These are phyloP conservation scores for Cephus sareptanus DNA, from an alignment of 2,888 invertebrate genomes.

Conservation along the genomic window DNA sequence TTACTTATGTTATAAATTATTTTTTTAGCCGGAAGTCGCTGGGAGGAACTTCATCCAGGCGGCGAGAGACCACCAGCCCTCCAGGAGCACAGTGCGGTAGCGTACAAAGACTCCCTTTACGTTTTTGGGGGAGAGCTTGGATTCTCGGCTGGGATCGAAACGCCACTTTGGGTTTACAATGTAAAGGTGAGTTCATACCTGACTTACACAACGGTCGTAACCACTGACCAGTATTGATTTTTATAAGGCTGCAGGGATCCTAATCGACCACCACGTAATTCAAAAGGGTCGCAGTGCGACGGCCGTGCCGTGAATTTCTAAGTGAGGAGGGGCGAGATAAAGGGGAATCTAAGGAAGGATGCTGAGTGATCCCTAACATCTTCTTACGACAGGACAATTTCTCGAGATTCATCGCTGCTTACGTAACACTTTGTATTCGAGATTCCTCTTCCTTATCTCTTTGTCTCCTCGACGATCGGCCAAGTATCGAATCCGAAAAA, in stretches of 20 bases:
- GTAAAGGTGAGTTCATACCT: conserved; percentile 70
- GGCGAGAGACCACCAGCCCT: conserved; percentile 82
- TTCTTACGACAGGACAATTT: too few relatives aligned
- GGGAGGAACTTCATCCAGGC: conserved; percentile 78
- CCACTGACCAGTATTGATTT: not conserved
- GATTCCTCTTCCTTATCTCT: too few relatives aligned
- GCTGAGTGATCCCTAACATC: too few relatives aligned
- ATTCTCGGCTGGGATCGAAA: conserved; percentile 80
- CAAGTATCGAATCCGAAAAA: too few relatives aligned
- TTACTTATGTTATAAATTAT: not conserved
- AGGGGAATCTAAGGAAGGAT: too few relatives aligned
- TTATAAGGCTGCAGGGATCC: not conserved
- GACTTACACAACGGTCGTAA: not conserved
- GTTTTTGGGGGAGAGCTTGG: conserved; percentile 91
- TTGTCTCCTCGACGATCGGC: too few relatives aligned
- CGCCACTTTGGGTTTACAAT: conserved; percentile 87
- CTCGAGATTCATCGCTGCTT: too few relatives aligned
- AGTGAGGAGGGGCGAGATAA: not conserved
- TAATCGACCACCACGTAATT: not conserved
- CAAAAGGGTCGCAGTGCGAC: not conserved
- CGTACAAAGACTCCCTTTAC: conserved; percentile 79
- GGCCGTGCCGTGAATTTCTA: not conserved
- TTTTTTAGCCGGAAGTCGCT: conserved; percentile 75
- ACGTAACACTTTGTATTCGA: too few relatives aligned
- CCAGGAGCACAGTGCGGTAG: conserved; percentile 88